Evolutionary conservation across 30 jellyfish, hydroid and myxozoan species (phyloP), one percentile per base, ranked within the genome.

Genomic region (Mastigias papua): DNA sequence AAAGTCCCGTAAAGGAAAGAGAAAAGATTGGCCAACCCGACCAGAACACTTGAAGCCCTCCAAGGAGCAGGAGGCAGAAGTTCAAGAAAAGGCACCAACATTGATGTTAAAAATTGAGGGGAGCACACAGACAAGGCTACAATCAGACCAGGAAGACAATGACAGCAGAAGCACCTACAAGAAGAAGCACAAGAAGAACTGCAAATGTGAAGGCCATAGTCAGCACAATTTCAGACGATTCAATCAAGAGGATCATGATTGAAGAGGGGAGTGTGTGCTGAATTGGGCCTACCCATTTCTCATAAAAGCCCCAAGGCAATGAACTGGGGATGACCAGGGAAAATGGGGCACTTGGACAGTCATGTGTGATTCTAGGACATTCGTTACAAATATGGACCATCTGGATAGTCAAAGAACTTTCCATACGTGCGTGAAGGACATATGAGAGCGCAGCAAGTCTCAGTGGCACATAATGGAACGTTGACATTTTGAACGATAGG

Each of bases 241-340:
- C 68, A 49, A 63, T 65, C 76, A 37, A 23, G 50, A 30, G 25
- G 69, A n/a, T 27, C 1, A 3, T n/a, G 70, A 62, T 64, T 80
- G 76, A 58, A 86, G 82, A 80, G 90, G 90, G 90, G 90, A 80
- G 90, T 61, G 90, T 80, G 90, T 80, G 90, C 90, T 61, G 90
- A 7, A 33, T 73, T 73, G 9, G 80, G 80, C 6, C 57, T 10
- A n/a, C n/a, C n/a, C n/a, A n/a, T n/a, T n/a, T n/a, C n/a, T n/a
- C n/a, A n/a, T n/a, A n/a, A n/a, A n/a, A 10, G 21, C 57, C 28
- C 58, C n/a, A 46, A 29, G 46, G 79, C 54, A 42, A 42, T 42
- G n/a, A 42, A 15, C 54, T 4, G 54, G 54, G 54, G 13, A 42
- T 42, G 13, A 42, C 54, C 13, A 4, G 13, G 7, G 54, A 42